Conservation (phyloP, 1,140 invertebrate species). For the Drosophila serrata region DNA sequence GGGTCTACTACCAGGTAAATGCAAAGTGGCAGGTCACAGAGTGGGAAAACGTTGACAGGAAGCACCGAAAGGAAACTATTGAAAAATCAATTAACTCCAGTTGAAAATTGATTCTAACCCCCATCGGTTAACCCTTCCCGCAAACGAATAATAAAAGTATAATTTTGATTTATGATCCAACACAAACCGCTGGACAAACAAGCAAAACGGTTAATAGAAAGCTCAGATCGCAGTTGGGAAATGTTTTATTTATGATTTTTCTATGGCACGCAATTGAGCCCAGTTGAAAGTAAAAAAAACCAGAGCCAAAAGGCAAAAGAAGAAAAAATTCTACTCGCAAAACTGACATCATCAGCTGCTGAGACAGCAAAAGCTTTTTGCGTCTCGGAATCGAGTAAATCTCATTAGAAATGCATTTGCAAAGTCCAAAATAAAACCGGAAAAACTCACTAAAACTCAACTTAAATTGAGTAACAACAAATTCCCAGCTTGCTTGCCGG, state of each 20-base stretch:
- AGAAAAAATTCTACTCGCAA: slow-evolving; percentile 17
- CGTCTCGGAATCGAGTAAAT: slow-evolving; percentile 28
- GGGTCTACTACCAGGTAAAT: slow-evolving; percentile 20
- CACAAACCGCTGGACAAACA: slow-evolving; percentile 19
- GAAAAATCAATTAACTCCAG: slow-evolving; percentile 21
- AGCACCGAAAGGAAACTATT: neutral
- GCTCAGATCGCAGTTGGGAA: slow-evolving; percentile 18
- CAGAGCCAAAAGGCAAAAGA: slow-evolving; percentile 1
- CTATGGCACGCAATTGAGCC: slow-evolving; percentile 47
- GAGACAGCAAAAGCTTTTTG: slow-evolving; percentile 56
- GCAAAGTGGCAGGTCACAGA: slow-evolving; percentile 14
- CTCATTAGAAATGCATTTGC: slow-evolving; percentile 80
- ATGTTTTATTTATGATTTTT: slow-evolving; percentile 58
- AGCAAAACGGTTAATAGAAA: slow-evolving; percentile 51
- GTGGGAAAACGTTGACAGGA: slow-evolving; percentile 24
- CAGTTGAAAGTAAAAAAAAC: neutral
- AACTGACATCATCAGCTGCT: slow-evolving; percentile 68
- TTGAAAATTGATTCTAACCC: slow-evolving; percentile 10
- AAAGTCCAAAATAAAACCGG: slow-evolving; percentile 52
- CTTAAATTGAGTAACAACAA: slow-evolving; percentile 25
- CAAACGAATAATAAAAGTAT: slow-evolving; percentile 23
- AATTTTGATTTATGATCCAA: slow-evolving; percentile 41
- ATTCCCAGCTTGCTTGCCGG: slow-evolving; percentile 22
- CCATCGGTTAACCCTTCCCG: slow-evolving; percentile 5
- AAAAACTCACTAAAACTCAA: slow-evolving; percentile 22